These are phyloP conservation scores for Pipistrellus nathusii DNA, from an alignment of 2,797 vertebrate genomes.

Conservation along the genomic window DNA sequence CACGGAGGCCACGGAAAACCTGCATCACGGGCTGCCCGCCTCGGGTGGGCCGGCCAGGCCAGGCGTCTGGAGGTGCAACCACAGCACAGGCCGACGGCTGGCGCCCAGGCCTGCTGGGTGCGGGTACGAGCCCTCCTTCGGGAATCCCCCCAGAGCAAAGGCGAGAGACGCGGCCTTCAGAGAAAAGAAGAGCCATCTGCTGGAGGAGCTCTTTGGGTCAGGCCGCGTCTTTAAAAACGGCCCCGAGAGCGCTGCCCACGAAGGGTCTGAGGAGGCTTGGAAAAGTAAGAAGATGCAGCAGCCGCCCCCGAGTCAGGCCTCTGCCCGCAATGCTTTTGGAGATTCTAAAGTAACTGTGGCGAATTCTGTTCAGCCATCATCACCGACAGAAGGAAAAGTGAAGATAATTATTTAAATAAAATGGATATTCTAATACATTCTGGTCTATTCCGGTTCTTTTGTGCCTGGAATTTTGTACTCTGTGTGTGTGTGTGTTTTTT, in stretches of 20 bases:
- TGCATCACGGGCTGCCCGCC: constrained; percentile 84
- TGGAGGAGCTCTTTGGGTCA: constrained; percentile 84
- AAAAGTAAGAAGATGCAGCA: neutral
- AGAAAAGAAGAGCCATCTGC: constrained; percentile 74
- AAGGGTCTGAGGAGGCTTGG: neutral
- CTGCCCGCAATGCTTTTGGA: neutral
- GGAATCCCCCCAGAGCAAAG: neutral
- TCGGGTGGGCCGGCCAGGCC: neutral
- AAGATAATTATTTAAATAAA: constrained; percentile 46
- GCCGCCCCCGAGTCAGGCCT: neutral
- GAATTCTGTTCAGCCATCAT: neutral
- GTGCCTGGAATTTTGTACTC: neutral
- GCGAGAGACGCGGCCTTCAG: neutral
- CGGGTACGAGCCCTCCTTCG: constrained; percentile 82
- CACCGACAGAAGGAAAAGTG: neutral
- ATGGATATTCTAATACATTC: neutral
- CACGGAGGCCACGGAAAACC: constrained; percentile 84
- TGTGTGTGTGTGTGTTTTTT: neutral
- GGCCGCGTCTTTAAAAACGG: constrained; percentile 37
- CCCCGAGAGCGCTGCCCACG: accelerated
- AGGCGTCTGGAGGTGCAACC: neutral
- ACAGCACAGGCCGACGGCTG: neutral
- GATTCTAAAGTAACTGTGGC: constrained; percentile 9
- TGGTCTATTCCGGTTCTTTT: neutral
- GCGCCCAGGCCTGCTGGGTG: neutral